A percentile compares a stretch with the other conserved stretches of the same genome.
Conservation (phyloP, 2,797 vertebrate genomes). For the Acestrorhynchus altus region DNA sequence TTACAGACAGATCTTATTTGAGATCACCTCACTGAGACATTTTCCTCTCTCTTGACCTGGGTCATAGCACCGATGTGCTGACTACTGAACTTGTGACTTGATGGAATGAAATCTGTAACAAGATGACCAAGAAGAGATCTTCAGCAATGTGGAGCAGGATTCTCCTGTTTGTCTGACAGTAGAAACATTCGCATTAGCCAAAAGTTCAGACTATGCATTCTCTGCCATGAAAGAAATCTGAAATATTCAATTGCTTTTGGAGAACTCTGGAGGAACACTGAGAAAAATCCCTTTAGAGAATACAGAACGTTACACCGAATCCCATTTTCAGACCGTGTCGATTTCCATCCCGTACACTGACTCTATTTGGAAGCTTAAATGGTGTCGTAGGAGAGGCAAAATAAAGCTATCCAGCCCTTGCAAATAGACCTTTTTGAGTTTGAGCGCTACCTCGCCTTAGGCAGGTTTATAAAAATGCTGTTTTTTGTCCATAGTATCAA, state of each 20-base stretch:
- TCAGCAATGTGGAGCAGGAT: background rate
- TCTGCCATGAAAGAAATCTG: background rate
- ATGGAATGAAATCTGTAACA: slow-evolving; percentile 1
- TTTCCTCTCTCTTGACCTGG: background rate
- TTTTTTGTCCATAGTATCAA: slow-evolving; percentile 27
- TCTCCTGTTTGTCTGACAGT: slow-evolving; percentile 4
- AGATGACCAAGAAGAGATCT: background rate
- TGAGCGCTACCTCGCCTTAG: slow-evolving; percentile 19
- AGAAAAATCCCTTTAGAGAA: slow-evolving; percentile 5
- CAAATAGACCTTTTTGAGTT: slow-evolving; percentile 31
- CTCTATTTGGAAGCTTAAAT: background rate
- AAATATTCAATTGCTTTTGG: slow-evolving; percentile 2
- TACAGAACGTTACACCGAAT: background rate
- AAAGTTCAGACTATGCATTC: slow-evolving; percentile 1
- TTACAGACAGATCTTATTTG: slow-evolving; percentile 12
- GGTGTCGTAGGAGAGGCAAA: slow-evolving; percentile 6
- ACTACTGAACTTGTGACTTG: background rate
- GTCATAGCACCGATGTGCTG: background rate
- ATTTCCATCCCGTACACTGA: slow-evolving; percentile 4
- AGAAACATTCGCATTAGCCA: background rate
- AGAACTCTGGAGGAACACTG: background rate
- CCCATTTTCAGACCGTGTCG: background rate
- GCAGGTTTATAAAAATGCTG: slow-evolving; percentile 2
- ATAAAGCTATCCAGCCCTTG: slow-evolving; percentile 12
- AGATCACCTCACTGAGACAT: slow-evolving; percentile 1